Evolutionary conservation across 2,797 vertebrate genomes (phyloP), one percentile per base, ranked within the genome.

Genomic region (Premnoplex brunnescens): DNA sequence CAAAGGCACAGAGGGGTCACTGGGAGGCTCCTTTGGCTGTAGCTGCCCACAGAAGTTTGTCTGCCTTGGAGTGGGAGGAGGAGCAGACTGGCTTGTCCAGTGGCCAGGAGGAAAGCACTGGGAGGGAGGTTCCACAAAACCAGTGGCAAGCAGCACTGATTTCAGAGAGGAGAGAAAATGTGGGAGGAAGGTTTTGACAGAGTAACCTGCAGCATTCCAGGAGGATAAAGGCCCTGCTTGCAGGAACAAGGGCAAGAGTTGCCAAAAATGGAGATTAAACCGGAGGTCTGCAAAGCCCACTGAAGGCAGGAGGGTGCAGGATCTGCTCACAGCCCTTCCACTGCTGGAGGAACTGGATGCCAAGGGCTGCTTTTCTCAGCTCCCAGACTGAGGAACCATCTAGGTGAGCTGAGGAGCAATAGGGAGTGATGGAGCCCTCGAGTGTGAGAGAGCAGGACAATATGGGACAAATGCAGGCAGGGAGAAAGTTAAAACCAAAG

Each of bases 51-150:
- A 78, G 76, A 46, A 76, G 27, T 58, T 73, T 85, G 46, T 9
- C 66, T 55, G 64, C 74, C 59, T 66, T 36, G 21, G 24, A 87
- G 86, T 75, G 89, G 93, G 95, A 95, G 91, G 95, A 88, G 83
- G 68, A 83, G n/a, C 36, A 86, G 86, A 95, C 86, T 68, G 67
- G 86, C 63, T 85, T 5, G 22, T 75, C 91, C 86, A 88, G 80
- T 88, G 93, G 91, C 91, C 84, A 5, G n/a, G 59, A 91, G 85
- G 93, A 95, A 79, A 85, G 76, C 80, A 1, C 34, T 8, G 7
- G 27, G 84, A 95, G 84, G 76, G 93, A 91, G 80, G 51, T 75
- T 49, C 89, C 86, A 79, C 80, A 51, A 68, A 93, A 39, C 79
- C 93, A 81, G 41, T 79, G 91, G 48, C 56, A 67, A 85, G 39